A percentile compares a stretch with the other conserved stretches of the same genome.
phyloP scores from a whole-genome alignment of 2,113 vertebrate species.

The Passerina amoena region DNA sequence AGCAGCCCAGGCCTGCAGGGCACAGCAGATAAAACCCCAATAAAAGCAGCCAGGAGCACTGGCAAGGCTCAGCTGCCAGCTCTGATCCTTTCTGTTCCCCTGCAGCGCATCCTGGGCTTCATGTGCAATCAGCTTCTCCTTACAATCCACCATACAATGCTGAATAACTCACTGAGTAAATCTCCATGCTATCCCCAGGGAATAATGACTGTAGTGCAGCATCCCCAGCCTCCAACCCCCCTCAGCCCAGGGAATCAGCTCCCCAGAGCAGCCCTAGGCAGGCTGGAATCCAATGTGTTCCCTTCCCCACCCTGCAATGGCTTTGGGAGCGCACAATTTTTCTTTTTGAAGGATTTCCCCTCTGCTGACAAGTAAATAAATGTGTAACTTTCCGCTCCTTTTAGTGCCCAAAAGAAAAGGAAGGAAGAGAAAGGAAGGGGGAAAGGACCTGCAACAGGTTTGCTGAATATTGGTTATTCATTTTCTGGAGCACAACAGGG shows the following conservation, averaged over 20 bases:
- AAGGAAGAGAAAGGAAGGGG: not conserved
- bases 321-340: slow-evolving; percentile 10
- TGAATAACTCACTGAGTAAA: not conserved
- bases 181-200: not conserved
- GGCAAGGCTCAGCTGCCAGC: not conserved
- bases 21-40: accelerated
- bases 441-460: slow-evolving; percentile 34
- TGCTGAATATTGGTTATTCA: slow-evolving; percentile 22
- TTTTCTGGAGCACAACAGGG: slow-evolving; percentile 28
- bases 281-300: not conserved
- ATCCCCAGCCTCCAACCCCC: not conserved
- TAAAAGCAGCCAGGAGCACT: accelerated
- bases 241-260: not conserved
- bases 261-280: not conserved
- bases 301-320: not conserved
- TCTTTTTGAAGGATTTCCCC: slow-evolving; percentile 66
- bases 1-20: not conserved
- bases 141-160: not conserved
- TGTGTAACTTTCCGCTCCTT: slow-evolving; percentile 27
- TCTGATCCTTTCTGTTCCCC: not conserved
- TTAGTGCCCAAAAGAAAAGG: slow-evolving; percentile 22
- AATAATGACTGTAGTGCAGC: accelerated
- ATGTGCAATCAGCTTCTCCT: not conserved
- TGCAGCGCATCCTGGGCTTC: not conserved
- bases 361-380: slow-evolving; percentile 62